phyloP scores from a whole-genome alignment of 2,888 invertebrate species.

The Agrotis clavis region DNA sequence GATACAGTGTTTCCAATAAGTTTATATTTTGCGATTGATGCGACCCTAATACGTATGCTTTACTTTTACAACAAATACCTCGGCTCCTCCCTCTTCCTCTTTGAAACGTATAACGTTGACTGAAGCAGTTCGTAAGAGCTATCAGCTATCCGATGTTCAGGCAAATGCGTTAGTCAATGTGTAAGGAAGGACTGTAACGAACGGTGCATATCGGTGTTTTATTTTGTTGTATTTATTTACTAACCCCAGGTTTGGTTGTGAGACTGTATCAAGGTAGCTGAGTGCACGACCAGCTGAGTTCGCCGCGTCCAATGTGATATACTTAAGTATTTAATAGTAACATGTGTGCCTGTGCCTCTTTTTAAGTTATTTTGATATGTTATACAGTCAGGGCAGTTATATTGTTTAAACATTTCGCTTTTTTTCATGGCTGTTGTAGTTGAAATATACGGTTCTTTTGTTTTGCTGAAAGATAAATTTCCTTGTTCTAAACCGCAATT shows the following conservation, averaged over 20 bases:
- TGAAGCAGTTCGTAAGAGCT: slow-evolving; percentile 6
- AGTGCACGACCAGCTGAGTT: slow-evolving; percentile 48
- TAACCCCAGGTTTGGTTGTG: slow-evolving; percentile 68
- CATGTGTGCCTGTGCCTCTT: slow-evolving; percentile 8
- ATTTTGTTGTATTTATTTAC: slow-evolving; percentile 47
- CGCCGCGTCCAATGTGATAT: slow-evolving; percentile 76
- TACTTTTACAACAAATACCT: slow-evolving; percentile 5
- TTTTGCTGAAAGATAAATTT: background rate
- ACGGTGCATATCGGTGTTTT: slow-evolving; percentile 56
- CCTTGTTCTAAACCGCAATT: background rate
- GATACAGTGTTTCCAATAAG: background rate
- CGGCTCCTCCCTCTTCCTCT: background rate
- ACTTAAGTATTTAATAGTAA: slow-evolving; percentile 66
- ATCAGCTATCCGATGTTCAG: background rate
- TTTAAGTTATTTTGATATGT: background rate
- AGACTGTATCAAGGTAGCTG: slow-evolving; percentile 57
- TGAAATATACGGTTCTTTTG: background rate
- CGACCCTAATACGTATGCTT: background rate
- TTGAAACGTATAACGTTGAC: background rate
- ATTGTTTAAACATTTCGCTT: background rate
- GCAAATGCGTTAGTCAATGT: slow-evolving; percentile 34
- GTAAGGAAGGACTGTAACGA: slow-evolving; percentile 25
- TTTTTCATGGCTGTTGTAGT: background rate
- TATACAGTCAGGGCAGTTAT: background rate
- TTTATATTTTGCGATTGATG: background rate